Evolutionary conservation across 2,797 vertebrate species (phyloP).

Genomic region (Miichthys miiuy): DNA sequence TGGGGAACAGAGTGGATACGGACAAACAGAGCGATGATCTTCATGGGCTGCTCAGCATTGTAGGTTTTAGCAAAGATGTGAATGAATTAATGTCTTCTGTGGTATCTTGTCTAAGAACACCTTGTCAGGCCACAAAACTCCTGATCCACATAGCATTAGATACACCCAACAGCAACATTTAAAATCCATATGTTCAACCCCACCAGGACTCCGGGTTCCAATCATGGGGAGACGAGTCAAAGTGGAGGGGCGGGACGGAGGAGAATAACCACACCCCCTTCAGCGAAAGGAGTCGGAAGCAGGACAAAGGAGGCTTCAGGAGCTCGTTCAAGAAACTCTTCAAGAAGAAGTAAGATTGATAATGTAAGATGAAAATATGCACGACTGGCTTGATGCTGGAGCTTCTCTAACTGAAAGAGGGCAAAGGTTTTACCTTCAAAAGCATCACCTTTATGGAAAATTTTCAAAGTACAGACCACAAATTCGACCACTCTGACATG

Average conservation of each 20-base stretch:
- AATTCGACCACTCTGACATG: neutral
- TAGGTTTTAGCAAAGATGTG: conserved; percentile 45
- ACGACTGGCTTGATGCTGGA: neutral
- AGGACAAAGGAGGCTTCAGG: conserved; percentile 96
- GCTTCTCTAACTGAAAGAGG: neutral
- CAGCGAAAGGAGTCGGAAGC: conserved; percentile 93
- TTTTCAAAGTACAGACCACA: neutral
- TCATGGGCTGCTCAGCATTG: conserved; percentile 83
- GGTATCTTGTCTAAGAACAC: neutral
- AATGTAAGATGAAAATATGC: neutral
- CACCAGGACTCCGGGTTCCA: conserved; percentile 77
- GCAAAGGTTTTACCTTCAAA: neutral
- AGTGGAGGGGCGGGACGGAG: conserved; percentile 83
- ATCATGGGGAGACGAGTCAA: conserved; percentile 82
- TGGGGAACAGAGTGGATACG: conserved; percentile 80
- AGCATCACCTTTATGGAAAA: neutral
- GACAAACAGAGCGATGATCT: conserved; percentile 82
- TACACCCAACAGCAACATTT: neutral
- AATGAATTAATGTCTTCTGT: neutral
- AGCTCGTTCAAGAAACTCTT: conserved; percentile 99
- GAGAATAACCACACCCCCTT: conserved; percentile 87
- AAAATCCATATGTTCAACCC: neutral
- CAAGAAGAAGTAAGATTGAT: conserved; percentile 94
- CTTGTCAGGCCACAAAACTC: neutral
- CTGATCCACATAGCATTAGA: neutral